Conservation (phyloP, 2,888 invertebrate genomes). For the Andrena camellia region DNA sequence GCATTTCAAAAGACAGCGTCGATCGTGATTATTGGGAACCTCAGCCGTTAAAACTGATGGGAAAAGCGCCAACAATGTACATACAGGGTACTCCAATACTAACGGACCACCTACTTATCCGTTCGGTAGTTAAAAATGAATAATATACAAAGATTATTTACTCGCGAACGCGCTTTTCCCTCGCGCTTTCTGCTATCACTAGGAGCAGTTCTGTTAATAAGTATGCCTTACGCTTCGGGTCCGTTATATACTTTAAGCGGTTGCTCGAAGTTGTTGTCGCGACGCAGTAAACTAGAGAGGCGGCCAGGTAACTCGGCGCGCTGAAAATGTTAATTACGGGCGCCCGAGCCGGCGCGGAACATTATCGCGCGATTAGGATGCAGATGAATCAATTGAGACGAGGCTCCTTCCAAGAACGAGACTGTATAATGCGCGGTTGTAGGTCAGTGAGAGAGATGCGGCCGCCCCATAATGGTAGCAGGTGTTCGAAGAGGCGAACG, state of each 20-base stretch:
- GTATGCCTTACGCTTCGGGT: neutral
- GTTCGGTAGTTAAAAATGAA: neutral
- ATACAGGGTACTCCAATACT: neutral
- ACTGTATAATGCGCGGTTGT: slow-evolving; percentile 7
- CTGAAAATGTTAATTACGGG: slow-evolving; percentile 37
- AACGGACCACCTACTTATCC: neutral
- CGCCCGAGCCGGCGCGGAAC: neutral
- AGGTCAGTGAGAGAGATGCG: slow-evolving; percentile 9
- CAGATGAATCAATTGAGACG: slow-evolving; percentile 35
- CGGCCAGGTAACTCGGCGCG: slow-evolving; percentile 1
- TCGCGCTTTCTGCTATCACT: too few species aligned
- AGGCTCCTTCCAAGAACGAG: slow-evolving; percentile 7
- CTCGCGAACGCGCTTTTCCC: neutral
- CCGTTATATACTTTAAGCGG: neutral
- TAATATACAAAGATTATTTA: neutral
- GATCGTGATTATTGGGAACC: slow-evolving; percentile 65
- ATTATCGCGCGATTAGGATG: slow-evolving; percentile 42
- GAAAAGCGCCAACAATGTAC: neutral
- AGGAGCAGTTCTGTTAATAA: neutral
- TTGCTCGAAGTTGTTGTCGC: neutral
- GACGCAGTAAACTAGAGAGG: neutral
- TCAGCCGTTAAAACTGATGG: slow-evolving; percentile 46
- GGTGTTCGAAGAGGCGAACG: slow-evolving; percentile 27
- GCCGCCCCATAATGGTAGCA: slow-evolving; percentile 16
- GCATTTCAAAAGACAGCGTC: slow-evolving; percentile 67